Evolutionary conservation across 2,113 vertebrate species (phyloP).

Genomic region (Myocastor coypus): DNA sequence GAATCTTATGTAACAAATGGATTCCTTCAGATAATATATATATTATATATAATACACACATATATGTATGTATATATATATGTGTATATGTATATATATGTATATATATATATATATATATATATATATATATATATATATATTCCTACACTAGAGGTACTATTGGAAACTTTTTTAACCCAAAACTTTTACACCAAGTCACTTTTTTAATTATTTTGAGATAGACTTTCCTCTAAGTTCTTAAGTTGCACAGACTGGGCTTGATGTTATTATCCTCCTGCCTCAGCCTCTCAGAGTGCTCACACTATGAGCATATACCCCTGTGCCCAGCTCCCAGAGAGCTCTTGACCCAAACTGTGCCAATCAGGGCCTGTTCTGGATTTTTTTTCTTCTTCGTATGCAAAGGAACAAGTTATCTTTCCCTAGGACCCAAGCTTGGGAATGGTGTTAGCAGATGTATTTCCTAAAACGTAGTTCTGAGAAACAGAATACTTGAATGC

Average conservation of each 20-base stretch:
- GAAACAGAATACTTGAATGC: conserved; percentile 1
- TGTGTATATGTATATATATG: no score
- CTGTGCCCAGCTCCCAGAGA: background rate
- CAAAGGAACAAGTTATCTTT: conserved; percentile 42
- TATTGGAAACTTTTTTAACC: background rate
- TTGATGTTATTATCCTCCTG: background rate
- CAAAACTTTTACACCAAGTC: background rate
- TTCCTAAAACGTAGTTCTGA: background rate
- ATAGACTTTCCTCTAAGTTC: background rate
- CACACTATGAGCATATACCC: background rate
- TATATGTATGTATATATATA: no score
- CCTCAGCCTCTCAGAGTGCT: background rate
- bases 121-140: no score
- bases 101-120: no score
- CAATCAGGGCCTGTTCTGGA: conserved; percentile 9
- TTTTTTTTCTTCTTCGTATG: conserved; percentile 43
- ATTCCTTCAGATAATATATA: background rate
- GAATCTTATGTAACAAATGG: conserved; percentile 49
- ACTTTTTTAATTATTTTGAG: background rate
- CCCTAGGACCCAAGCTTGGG: conserved; percentile 22
- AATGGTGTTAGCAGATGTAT: background rate
- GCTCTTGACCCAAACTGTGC: background rate
- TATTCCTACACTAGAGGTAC: background rate
- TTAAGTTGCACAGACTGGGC: background rate
- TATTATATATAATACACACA: no score